Conservation (phyloP, 1,140 invertebrate genomes). For the Cepaea nemoralis region DNA sequence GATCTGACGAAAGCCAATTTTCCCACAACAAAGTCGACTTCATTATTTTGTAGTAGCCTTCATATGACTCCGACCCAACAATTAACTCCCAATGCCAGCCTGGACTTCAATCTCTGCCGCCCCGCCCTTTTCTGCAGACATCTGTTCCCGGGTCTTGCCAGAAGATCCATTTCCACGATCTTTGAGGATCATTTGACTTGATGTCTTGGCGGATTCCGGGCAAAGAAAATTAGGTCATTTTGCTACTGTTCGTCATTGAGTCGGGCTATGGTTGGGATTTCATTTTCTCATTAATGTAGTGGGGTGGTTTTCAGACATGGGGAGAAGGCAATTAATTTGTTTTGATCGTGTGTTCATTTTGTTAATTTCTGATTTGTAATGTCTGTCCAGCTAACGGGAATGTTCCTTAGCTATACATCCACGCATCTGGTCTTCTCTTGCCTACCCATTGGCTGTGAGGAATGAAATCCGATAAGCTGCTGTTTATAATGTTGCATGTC, state of each 20-base stretch:
- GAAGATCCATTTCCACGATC: not conserved
- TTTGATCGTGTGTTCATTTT: too few relatives aligned
- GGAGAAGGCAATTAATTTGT: too few relatives aligned
- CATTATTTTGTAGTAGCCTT: not conserved
- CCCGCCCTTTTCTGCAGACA: not conserved
- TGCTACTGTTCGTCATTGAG: not conserved
- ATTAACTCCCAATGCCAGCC: not conserved
- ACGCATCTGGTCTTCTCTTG: too few relatives aligned
- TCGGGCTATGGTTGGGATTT: too few relatives aligned
- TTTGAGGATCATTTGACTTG: conserved; percentile 9
- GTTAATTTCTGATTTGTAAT: too few relatives aligned
- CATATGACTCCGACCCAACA: not conserved
- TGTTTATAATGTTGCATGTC: too few relatives aligned
- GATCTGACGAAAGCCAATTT: not conserved
- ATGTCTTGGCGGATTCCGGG: not conserved
- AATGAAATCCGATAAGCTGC: too few relatives aligned
- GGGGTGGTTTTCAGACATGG: too few relatives aligned
- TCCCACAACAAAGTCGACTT: not conserved
- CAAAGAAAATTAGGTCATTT: not conserved
- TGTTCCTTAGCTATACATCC: too few relatives aligned
- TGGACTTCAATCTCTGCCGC: not conserved
- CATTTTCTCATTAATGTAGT: too few relatives aligned
- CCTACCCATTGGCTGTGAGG: too few relatives aligned
- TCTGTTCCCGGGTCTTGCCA: not conserved
- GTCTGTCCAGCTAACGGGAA: too few relatives aligned